Base-by-base conservation (phyloP, 2,113 vertebrate genomes). In the Pteruthius melanotis region DNA sequence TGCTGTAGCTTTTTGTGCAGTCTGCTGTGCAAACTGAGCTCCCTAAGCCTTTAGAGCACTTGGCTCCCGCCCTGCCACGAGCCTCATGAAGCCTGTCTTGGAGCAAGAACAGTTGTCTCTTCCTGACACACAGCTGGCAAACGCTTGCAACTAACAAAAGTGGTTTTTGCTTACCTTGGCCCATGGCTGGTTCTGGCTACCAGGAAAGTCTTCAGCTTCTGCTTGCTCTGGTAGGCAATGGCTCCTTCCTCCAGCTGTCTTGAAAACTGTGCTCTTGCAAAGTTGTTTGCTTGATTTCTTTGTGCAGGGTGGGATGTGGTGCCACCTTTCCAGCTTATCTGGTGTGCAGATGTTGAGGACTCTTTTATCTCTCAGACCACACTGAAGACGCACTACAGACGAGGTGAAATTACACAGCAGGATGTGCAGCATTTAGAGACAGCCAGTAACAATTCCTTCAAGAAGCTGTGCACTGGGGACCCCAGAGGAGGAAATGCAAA, bases 151-250 rank as follows among this genome's bases (percentile, higher is more conserved):
- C 15, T 65, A 88, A 49, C 21, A 59, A 24, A 92, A 88, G n/a
- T 20, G 6, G 21, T 57, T 87, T 83, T 90, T 76, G 37, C 96
- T 96, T 96, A 97, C 97, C 95, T 96, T 96, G 90, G 39, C 90
- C 94, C 97, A 97, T 97, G 83, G 71, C 71, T 88, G 16, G 44
- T 72, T 72, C 33, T 3, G 5, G 19, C 49, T 53, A 37, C 40
- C 0, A 10, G 42, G 57, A 44, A 83, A 84, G 61, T 72, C 50
- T 59, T 77, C 82, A 53, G 45, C 63, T 87, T n/a, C 68, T 86
- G 35, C 81, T 79, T 70, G 53, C 40, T 87, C 30, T 80, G 68
- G 11, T 80, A 28, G 50, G 15, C 33, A 54, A 19, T 47, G 42
- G 30, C 35, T 93, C 33, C 56, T 93, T 81, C 47, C 56, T 83